Base-by-base conservation (phyloP, 2,797 vertebrate genomes). In the Argyrosomus regius region DNA sequence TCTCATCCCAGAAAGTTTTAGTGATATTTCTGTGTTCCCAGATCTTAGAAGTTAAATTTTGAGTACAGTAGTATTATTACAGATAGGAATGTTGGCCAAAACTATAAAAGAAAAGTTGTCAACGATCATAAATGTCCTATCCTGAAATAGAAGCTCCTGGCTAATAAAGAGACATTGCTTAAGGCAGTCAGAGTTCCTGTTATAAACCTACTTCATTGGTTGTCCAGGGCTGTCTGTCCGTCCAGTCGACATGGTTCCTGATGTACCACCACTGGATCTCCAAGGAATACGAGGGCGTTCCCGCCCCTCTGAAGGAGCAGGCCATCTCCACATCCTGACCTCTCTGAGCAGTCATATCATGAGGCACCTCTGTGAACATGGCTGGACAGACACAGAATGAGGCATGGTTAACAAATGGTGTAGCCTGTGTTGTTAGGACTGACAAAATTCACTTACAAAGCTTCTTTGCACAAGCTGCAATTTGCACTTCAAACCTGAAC, bases 211-310 rank as follows among this genome's bases (percentile, higher is more conserved):
- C 97, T 95, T 97, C 96, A 84, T 93, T 96, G 53, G 96, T 95
- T 72, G 93, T 95, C 97, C 97, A 98, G 0, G 96, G 93, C 88
- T 97, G 96, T 85, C 96, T 97, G 92, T 98, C 97, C 0, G 94
- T 96, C 97, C 97, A 97, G 91, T 98, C 97, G 64, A 89, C 89
- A 89, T 96, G 96, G 92, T 96, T 96, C 78, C 97, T 96, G 87
- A 98, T 95, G 67, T 99, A 99, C 98, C 98, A 99, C 98, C 98
- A 99, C 95, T 99, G 98, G 90, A 99, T 99, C 95, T 99, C 98
- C 35, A 99, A 94, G 0, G 97, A 98, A 82, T 98, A 97, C 45
- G 98, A 97, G 1, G 98, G 97, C 9, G 95, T 97, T 61, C 97
- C 96, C 0, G 96, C 96, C 68, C 98, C 98, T 0, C 97, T 96